Base-by-base conservation (phyloP, 2,113 vertebrate genomes). In the Scortum barcoo region DNA sequence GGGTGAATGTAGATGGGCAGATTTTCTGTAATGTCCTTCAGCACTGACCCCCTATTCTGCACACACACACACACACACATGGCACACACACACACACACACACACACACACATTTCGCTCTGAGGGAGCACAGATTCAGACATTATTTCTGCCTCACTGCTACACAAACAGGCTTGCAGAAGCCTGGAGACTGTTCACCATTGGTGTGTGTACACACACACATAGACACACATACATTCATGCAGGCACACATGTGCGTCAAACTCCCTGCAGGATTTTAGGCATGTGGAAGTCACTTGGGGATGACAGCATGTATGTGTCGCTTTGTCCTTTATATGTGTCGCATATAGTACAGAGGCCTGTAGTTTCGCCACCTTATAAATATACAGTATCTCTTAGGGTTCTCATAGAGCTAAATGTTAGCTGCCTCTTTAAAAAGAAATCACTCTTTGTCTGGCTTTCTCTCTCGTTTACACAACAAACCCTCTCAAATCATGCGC, bases 131-230 rank as follows among this genome's bases (percentile, higher is more conserved):
- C 88, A 92, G 92, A 91, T 93, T 92, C 93, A 83, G 76, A 74
- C 76, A 85, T 93, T 92, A 91, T 79, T 92, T 93, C 90, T 87
- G 88, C 92, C 81, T 93, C 89, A 66, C 87, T 90, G 88, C 90
- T 65, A 88, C 91, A 93, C 93, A 93, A 94, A 92, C 93, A 88
- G 92, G 86, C 89, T 80, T 53, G 87, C 79, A 83, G 78, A 84
- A 66, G 89, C 93, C 91, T 24, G 76, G 61, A 87, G 93, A 81
- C 84, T 68, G 71, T 91, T 90, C 81, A 70, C 82, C 78, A 91
- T 78, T 61, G 76, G 66, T 60, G 46, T 65, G 48, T 20, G 20
- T 58, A 20, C 17, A 51, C 33, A 44, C 36, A 76, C 67, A 78
- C 65, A 66, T 16, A 61, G 13, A 77, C 7, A 66, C 40, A 76